Percentiles rank a stretch among this genome's conserved stretches.
Evolutionary conservation across 2,113 vertebrate species (phyloP).

Genomic region (Odontophorus gujanensis): DNA sequence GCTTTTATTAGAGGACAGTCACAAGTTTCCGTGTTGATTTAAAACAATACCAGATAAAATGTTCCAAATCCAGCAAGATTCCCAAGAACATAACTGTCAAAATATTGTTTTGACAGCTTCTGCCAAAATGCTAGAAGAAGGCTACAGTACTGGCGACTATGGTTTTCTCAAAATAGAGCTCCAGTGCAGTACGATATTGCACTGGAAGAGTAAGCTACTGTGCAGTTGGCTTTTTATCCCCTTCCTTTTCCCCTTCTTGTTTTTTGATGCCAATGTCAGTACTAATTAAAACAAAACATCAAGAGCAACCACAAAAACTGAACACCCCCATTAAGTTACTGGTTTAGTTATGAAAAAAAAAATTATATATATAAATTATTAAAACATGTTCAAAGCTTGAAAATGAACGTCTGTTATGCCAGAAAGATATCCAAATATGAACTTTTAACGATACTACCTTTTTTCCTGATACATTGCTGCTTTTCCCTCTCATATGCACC

Average conservation of each 20-base stretch:
- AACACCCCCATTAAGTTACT: not conserved
- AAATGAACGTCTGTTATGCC: not conserved
- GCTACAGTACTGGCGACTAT: slow-evolving; percentile 4
- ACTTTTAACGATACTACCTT: not conserved
- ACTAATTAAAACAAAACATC: not conserved
- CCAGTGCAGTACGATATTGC: not conserved
- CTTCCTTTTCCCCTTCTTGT: not conserved
- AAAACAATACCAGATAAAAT: slow-evolving; percentile 31
- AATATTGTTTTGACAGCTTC: slow-evolving; percentile 48
- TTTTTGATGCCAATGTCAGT: not conserved
- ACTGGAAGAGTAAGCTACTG: slow-evolving; percentile 15
- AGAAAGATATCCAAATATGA: not conserved
- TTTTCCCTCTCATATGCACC: not conserved
- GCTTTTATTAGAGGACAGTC: not conserved
- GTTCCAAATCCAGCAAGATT: slow-evolving; percentile 10
- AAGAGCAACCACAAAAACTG: not conserved
- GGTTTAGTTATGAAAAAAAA: not conserved
- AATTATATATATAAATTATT: not conserved
- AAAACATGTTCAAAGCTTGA: not conserved
- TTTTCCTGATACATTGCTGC: not conserved
- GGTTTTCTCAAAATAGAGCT: slow-evolving; percentile 54
- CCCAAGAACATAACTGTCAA: slow-evolving; percentile 17
- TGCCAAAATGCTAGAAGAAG: slow-evolving; percentile 43
- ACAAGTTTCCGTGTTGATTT: not conserved
- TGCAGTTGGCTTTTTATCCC: not conserved